Conservation (phyloP, 2,797 vertebrate species). For the Falco cherrug region DNA sequence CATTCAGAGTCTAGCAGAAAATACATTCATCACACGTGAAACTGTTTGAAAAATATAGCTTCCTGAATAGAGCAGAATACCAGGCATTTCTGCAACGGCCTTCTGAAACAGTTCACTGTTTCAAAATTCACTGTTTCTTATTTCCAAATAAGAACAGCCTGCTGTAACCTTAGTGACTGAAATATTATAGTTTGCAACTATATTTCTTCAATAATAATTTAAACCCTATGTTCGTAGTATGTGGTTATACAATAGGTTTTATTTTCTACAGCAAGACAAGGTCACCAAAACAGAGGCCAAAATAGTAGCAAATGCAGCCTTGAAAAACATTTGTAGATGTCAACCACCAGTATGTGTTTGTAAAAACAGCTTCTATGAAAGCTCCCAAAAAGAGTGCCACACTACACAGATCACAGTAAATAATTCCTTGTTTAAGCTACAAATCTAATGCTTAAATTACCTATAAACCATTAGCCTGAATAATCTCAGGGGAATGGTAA, state of each 20-base stretch:
- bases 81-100: background rate
- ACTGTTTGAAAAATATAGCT: background rate
- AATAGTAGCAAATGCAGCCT: background rate
- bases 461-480: background rate
- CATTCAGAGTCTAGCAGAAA: background rate
- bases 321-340: background rate
- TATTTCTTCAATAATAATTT: background rate
- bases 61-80: background rate
- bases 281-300: background rate
- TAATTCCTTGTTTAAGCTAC: background rate
- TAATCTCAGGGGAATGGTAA: background rate
- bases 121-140: too few species aligned
- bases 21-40: background rate
- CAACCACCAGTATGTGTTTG: background rate
- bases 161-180: background rate
- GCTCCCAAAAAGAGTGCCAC: background rate
- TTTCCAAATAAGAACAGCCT: background rate
- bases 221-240: background rate
- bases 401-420: background rate
- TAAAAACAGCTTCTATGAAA: background rate
- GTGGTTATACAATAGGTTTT: background rate
- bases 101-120: background rate
- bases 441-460: conserved; percentile 26
- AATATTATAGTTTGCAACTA: background rate
- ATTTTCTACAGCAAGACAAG: background rate